Evolutionary conservation across 2,888 invertebrate species (phyloP), one percentile per base, ranked within the genome.

Genomic region (Pecten maximus): DNA sequence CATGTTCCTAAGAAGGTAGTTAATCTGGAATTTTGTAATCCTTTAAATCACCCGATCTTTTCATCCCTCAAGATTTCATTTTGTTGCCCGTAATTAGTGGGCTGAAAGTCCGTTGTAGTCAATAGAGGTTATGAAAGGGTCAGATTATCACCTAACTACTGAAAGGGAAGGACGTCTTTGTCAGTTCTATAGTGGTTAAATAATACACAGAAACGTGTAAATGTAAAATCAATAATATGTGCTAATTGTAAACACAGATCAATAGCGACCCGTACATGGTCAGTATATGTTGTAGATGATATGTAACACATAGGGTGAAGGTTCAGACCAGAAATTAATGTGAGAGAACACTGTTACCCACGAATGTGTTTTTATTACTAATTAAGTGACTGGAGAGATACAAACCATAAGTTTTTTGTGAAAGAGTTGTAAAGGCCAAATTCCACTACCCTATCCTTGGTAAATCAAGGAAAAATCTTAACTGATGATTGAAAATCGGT

Each of bases 241-340:
- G 35, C 74, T 74, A 74, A 74, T 74, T 74, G 74, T 28, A 74
- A 74, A 74, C 74, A 74, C 6, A 74, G 23, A 74, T 74, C 74
- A 74, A 74, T 74, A 28, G 35, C 6, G 60, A 60, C 60, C 23
- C 48, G 19, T 3, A 54, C 23, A n/a, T 74, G 74, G 74, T 74
- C 74, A 28, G 74, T 10, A 23, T n/a, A 23, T 23, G 19, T 1
- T 54, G 44, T 44, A 4, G 12, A 12, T 44, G 44, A 8, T 44
- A 44, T 4, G 44, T 44, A 44, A 44, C 44, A 44, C 12, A 12
- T 44, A 44, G n/a, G n/a, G n/a, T 44, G 44, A 44, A 44, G 44
- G 12, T 44, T 44, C 12, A 44, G 44, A 12, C 12, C 44, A 44
- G 12, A 44, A n/a, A n/a, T n/a, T n/a, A n/a, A n/a, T n/a, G n/a